Conservation (phyloP, 1,140 invertebrate species). For the Sinella curviseta region DNA sequence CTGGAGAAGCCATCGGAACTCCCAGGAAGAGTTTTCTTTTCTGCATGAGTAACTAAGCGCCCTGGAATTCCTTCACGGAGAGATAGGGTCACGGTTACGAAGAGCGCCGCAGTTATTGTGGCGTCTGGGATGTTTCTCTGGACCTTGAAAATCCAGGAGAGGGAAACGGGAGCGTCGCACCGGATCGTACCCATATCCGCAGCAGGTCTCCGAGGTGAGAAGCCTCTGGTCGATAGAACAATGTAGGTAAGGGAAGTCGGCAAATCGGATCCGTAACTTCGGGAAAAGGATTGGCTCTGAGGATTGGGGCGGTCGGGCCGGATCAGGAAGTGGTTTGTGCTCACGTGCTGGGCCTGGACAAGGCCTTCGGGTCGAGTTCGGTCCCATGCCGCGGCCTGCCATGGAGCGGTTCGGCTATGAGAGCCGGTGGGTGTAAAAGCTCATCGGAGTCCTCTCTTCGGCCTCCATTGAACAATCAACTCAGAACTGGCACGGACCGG, state of each 20-base stretch:
- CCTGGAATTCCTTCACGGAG: constrained; percentile 63
- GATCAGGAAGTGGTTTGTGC: constrained; percentile 42
- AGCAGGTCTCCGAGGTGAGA: constrained; percentile 85
- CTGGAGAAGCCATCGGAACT: no score
- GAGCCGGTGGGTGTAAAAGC: no score
- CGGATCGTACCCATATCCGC: constrained; percentile 75
- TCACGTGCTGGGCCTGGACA: constrained; percentile 45
- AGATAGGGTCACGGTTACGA: constrained; percentile 69
- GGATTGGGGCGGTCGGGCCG: constrained; percentile 39
- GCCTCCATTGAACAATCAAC: no score
- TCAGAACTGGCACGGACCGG: no score
- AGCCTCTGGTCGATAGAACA: constrained; percentile 85
- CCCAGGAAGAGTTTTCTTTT: no score
- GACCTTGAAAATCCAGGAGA: constrained; percentile 76
- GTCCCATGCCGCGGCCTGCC: constrained; percentile 37
- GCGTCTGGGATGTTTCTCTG: constrained; percentile 67
- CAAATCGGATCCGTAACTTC: constrained; percentile 79
- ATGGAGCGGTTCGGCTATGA: no score
- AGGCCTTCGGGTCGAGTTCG: constrained; percentile 38
- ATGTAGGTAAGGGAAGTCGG: constrained; percentile 85
- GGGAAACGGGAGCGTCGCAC: constrained; percentile 62
- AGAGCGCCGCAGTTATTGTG: constrained; percentile 70
- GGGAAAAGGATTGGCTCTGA: no score
- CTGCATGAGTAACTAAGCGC: no score
- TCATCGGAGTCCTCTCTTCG: no score